Conservation (phyloP, 2,113 vertebrate species). For the Gnathonemus echidnorhynchus region DNA sequence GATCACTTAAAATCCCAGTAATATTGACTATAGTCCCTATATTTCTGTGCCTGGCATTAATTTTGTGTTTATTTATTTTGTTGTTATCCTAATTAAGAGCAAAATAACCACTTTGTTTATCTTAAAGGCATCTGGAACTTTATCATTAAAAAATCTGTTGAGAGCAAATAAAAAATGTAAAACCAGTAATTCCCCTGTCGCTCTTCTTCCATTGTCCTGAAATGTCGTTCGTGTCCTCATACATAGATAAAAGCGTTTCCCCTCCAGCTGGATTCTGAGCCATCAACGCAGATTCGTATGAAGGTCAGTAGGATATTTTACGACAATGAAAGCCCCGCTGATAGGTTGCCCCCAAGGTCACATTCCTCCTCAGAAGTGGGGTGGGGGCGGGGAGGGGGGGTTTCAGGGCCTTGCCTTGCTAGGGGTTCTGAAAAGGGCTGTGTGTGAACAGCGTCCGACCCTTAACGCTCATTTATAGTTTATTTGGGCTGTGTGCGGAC, state of each 20-base stretch:
- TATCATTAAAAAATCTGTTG: not conserved
- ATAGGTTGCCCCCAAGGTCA: slow-evolving; percentile 8
- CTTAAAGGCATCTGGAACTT: not conserved
- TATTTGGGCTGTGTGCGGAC: not conserved
- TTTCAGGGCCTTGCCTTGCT: not conserved
- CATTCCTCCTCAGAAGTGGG: slow-evolving; percentile 7
- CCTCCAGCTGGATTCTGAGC: not conserved
- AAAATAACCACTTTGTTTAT: slow-evolving; percentile 14
- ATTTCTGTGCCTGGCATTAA: not conserved
- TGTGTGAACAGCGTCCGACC: not conserved
- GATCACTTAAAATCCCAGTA: not conserved
- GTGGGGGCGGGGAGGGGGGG: not conserved
- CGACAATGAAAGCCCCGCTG: slow-evolving; percentile 20
- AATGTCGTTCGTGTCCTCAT: not conserved
- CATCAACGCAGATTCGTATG: not conserved
- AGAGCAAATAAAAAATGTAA: slow-evolving; percentile 2
- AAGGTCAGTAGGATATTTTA: slow-evolving; percentile 18
- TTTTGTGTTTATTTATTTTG: slow-evolving; percentile 35
- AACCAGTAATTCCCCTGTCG: not conserved
- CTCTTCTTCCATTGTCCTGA: not conserved
- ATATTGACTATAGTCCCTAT: not conserved
- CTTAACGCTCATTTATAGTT: not conserved
- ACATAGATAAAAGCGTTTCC: not conserved
- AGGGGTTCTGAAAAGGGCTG: slow-evolving; percentile 10
- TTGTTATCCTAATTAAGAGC: slow-evolving; percentile 2